These are phyloP conservation scores for Panurus biarmicus DNA, from an alignment of 2,113 vertebrate species.

Conservation along the genomic window DNA sequence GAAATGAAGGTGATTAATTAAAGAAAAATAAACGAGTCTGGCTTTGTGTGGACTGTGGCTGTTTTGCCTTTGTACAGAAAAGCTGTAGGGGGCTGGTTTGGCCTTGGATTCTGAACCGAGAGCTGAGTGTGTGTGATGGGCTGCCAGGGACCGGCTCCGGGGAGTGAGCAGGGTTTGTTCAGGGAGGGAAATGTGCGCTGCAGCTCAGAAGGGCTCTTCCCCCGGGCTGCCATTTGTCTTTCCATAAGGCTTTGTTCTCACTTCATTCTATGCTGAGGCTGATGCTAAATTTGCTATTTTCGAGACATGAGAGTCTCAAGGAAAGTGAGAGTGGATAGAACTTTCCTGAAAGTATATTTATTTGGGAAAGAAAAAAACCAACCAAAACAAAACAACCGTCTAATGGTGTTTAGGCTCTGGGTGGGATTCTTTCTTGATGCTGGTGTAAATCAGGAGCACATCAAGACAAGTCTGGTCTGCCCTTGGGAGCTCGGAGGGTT, in stretches of 20 bases:
- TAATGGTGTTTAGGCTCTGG: background rate
- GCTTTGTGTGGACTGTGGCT: background rate
- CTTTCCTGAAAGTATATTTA: background rate
- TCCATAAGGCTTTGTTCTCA: background rate
- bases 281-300: background rate
- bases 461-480: background rate
- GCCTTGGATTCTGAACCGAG: background rate
- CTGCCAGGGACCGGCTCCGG: background rate
- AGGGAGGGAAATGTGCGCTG: rapidly evolving
- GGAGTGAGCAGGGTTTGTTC: rapidly evolving
- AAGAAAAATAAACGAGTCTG: conserved; percentile 14
- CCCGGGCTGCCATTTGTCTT: background rate
- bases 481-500: background rate
- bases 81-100: background rate
- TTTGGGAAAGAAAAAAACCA: background rate
- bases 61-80: background rate
- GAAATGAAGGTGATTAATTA: conserved; percentile 44
- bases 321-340: background rate
- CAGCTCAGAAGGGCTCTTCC: background rate
- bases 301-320: background rate
- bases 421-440: background rate
- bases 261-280: background rate
- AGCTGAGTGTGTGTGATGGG: background rate
- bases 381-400: too few relatives aligned
- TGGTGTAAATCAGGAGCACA: background rate